These are phyloP conservation scores for Indicator maculatus DNA, from an alignment of 2,113 vertebrate species.

Conservation along the genomic window DNA sequence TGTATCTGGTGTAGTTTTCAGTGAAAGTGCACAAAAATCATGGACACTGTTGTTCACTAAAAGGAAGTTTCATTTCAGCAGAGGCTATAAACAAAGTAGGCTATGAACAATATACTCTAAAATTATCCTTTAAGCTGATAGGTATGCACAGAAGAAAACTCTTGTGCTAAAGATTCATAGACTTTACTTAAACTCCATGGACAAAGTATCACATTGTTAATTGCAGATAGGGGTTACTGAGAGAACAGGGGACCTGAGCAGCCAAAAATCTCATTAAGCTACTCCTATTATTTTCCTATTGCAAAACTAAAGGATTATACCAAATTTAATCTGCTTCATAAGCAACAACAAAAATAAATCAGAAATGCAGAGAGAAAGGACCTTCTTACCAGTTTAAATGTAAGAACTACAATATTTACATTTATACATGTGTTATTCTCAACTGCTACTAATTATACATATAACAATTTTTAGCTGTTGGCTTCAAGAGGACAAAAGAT, in stretches of 20 bases:
- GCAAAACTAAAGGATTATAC: neutral
- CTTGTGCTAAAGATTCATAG: neutral
- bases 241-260: neutral
- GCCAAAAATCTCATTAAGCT: neutral
- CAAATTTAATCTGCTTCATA: neutral
- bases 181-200: neutral
- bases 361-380: neutral
- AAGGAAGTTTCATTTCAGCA: neutral
- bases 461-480: neutral
- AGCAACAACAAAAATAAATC: neutral
- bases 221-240: neutral
- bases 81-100: neutral
- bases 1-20: neutral
- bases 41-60: neutral
- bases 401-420: neutral
- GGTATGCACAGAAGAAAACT: neutral
- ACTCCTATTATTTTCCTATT: neutral
- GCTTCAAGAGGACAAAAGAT: neutral
- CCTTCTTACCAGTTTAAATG: neutral
- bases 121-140: neutral
- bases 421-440: neutral
- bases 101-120: neutral
- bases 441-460: neutral
- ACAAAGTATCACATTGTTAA: neutral
- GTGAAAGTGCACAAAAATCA: neutral